Evolutionary conservation across 2,888 invertebrate genomes (phyloP), one percentile per base, ranked within the genome.

Genomic region (Ecdyonurus torrentis): DNA sequence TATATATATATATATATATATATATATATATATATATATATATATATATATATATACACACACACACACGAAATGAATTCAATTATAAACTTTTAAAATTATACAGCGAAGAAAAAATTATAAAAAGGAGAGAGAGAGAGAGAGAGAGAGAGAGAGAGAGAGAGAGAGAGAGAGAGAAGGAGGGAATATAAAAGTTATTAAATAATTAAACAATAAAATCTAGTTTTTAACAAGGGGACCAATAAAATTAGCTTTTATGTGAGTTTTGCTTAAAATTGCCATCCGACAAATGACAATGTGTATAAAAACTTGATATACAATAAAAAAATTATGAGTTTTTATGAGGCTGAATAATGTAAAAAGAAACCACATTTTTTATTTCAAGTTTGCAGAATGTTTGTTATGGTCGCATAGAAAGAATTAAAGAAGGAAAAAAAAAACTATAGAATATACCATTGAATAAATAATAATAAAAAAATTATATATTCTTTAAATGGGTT

Each of bases 161-260:
- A 53, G 61, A 59, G 62, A 15, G 18, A 59, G 53, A 61, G 60
- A 52, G 53, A 25, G 24, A n/a, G 5, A 25, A 25, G 22, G 52
- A 23, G 50, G 62, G 37, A 22, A 59, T 25, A 53, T 52, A 58
- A 53, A 59, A 61, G 55, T 64, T 60, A 63, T 52, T n/a, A n/a
- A 37, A 37, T 15, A 37, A 37, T 37, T 37, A 37, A 37, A 37
- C 37, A 37, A 37, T 37, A 37, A 37, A 37, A 37, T 15, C 15
- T 37, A 10, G 5, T 37, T 37, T 15, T 10, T 37, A 37, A 37
- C 15, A 37, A 37, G 37, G 15, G 15, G 37, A 5, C 15, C 37
- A n/a, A 37, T 37, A 37, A 37, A 37, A 15, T 37, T 10, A 37
- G 15, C 15, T 10, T 37, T 37, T 37, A 15, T 37, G 37, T 15